phyloP scores from a whole-genome alignment of 2,888 invertebrate species.

The Mactromeris polynyma region DNA sequence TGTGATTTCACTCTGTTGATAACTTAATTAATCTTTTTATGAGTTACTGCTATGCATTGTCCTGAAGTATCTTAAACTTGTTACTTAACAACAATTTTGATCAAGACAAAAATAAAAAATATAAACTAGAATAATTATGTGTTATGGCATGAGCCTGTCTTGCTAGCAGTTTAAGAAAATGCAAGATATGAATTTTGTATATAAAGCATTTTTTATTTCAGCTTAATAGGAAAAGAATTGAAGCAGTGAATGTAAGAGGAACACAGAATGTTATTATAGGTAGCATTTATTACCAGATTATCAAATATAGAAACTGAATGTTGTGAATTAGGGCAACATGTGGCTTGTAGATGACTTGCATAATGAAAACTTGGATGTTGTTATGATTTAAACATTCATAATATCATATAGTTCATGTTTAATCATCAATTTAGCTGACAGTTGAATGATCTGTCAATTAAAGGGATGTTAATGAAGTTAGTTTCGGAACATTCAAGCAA shows the following conservation, averaged over 20 bases:
- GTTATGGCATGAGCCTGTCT: neutral
- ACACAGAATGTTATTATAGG: conserved; percentile 87
- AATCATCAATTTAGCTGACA: too few species aligned
- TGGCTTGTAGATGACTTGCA: too few species aligned
- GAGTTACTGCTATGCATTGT: too few species aligned
- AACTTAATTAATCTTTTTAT: too few species aligned
- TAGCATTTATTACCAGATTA: conserved; percentile 45
- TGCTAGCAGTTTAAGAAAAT: neutral
- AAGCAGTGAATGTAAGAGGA: conserved; percentile 87
- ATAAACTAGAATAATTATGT: neutral
- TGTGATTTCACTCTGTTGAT: neutral
- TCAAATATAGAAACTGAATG: too few species aligned
- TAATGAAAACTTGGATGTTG: too few species aligned
- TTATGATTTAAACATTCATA: too few species aligned
- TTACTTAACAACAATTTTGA: neutral
- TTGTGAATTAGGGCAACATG: too few species aligned
- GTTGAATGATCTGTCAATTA: too few species aligned
- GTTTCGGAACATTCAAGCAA: too few species aligned
- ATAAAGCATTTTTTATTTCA: conserved; percentile 69
- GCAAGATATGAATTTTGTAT: neutral
- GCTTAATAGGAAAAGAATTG: conserved; percentile 86
- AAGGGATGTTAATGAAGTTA: too few species aligned
- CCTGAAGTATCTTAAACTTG: neutral
- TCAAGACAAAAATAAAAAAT: neutral
- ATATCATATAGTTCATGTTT: too few species aligned